phyloP scores from a whole-genome alignment of 2,113 vertebrate genomes.

The Entelurus aequoreus region DNA sequence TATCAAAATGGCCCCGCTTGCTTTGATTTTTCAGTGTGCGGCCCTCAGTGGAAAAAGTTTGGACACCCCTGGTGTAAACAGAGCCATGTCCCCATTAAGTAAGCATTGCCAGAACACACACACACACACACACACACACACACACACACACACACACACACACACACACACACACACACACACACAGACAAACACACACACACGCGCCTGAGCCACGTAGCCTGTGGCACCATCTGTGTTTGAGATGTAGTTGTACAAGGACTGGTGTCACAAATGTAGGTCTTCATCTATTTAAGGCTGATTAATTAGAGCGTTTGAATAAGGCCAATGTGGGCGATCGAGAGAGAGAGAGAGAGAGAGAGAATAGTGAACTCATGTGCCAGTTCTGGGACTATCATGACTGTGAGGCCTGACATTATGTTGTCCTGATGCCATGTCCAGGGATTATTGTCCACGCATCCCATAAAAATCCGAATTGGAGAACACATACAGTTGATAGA shows the following conservation, averaged over 20 bases:
- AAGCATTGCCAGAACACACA: no score
- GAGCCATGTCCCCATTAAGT: no score
- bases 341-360: conserved; percentile 15
- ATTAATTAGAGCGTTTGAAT: conserved; percentile 74
- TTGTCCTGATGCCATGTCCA: no score
- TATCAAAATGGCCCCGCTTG: no score
- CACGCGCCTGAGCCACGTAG: not conserved
- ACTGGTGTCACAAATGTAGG: conserved; percentile 62
- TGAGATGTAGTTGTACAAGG: conserved; percentile 30
- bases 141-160: not conserved
- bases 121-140: not conserved
- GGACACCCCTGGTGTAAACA: no score
- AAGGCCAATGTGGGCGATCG: conserved; percentile 53
- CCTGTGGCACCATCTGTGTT: conserved; percentile 44
- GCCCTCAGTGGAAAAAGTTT: no score
- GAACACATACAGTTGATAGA: no score
- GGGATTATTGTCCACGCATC: no score
- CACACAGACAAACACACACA: conserved; percentile 4
- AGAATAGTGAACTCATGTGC: conserved; percentile 61
- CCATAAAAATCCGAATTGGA: no score
- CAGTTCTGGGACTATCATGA: conserved; percentile 52
- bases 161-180: not conserved
- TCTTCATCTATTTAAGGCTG: conserved; percentile 70
- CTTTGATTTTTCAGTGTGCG: no score
- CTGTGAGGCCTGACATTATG: conserved; percentile 16